These are phyloP conservation scores for Drosophila paramelanica DNA, from an alignment of 2,888 invertebrate species.

Conservation along the genomic window DNA sequence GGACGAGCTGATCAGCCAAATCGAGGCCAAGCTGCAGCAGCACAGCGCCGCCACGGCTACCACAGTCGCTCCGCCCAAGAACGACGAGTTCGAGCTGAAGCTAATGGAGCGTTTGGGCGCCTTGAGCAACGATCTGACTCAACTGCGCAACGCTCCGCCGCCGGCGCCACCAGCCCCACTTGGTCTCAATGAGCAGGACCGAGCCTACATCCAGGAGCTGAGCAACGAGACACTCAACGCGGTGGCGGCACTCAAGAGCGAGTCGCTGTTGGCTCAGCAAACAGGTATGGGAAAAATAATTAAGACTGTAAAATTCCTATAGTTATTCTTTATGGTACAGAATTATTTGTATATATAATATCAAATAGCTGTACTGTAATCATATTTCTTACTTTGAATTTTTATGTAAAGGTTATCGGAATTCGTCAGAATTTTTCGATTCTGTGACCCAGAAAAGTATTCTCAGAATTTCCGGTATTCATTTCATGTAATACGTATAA, in stretches of 20 bases:
- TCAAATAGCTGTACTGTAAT: too few species aligned
- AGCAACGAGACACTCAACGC: constrained; percentile 88
- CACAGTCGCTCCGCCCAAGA: constrained; percentile 76
- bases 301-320: too few species aligned
- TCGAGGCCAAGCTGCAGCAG: constrained; percentile 83
- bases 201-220: constrained; percentile 86
- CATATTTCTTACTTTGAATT: too few species aligned
- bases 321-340: too few species aligned
- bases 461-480: too few species aligned
- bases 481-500: too few species aligned
- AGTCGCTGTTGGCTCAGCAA: constrained; percentile 85
- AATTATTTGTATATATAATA: too few species aligned
- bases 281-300: constrained; percentile 83
- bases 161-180: constrained; percentile 25
- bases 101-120: constrained; percentile 85
- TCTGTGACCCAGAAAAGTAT: too few species aligned
- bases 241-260: constrained; percentile 86
- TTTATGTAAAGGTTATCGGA: too few species aligned
- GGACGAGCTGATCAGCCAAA: constrained; percentile 77
- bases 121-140: constrained; percentile 84
- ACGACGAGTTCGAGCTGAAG: constrained; percentile 85
- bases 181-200: constrained; percentile 84
- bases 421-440: too few species aligned
- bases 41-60: constrained; percentile 66
- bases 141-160: constrained; percentile 75